These are phyloP conservation scores for Oostethus manadensis DNA, from an alignment of 2,113 vertebrate genomes.

Conservation along the genomic window DNA sequence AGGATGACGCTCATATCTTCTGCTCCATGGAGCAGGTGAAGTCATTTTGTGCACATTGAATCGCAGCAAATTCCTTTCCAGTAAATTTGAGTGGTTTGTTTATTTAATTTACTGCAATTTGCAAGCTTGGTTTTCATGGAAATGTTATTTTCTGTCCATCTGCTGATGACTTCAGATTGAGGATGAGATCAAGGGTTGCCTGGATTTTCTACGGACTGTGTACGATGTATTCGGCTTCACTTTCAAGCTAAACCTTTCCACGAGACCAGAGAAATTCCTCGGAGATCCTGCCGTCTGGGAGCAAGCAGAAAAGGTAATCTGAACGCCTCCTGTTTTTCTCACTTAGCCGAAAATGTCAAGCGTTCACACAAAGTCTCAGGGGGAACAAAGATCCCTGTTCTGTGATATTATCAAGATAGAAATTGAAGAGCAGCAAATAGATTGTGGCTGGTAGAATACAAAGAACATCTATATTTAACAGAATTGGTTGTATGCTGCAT, in stretches of 20 bases:
- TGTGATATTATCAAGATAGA: constrained; percentile 24
- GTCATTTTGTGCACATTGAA: not conserved
- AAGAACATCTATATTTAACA: constrained; percentile 38
- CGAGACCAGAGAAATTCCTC: constrained; percentile 92
- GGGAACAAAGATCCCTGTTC: constrained; percentile 16
- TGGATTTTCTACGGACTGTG: constrained; percentile 88
- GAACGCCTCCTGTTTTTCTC: not conserved
- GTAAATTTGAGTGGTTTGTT: not conserved
- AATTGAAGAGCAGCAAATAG: constrained; percentile 16
- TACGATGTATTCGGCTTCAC: constrained; percentile 92
- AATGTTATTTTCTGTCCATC: not conserved
- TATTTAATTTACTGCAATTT: constrained; percentile 20
- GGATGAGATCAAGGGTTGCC: constrained; percentile 89
- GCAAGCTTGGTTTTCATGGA: not conserved
- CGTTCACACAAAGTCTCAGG: not conserved
- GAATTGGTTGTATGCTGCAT: constrained; percentile 17
- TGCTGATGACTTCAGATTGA: constrained; percentile 77
- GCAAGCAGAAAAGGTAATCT: constrained; percentile 87
- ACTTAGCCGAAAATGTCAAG: constrained; percentile 14
- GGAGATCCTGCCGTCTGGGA: constrained; percentile 89
- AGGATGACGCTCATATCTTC: constrained; percentile 98
- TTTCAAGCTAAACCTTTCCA: constrained; percentile 96
- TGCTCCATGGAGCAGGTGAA: constrained; percentile 95
- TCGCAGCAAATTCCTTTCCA: not conserved
- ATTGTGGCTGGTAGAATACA: constrained; percentile 17